These are phyloP conservation scores for Spicauda simplicius DNA, from an alignment of 2,888 invertebrate species.

Conservation along the genomic window DNA sequence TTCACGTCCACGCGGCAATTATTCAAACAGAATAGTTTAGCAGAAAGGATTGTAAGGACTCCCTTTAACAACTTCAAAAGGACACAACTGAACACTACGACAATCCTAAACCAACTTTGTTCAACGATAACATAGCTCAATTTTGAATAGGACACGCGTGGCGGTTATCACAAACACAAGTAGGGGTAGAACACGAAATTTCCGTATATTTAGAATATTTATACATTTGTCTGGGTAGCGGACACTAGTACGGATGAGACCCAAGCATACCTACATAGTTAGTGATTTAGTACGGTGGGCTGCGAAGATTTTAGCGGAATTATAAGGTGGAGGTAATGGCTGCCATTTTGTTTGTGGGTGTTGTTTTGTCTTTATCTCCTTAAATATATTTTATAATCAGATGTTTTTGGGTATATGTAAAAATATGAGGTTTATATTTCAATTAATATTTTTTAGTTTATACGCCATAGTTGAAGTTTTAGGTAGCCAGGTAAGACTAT, in stretches of 20 bases:
- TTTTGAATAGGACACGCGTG: slow-evolving; percentile 38
- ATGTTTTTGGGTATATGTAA: too few species aligned
- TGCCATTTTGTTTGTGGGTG: slow-evolving; percentile 63
- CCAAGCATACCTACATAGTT: slow-evolving; percentile 67
- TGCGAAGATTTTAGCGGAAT: slow-evolving; percentile 76
- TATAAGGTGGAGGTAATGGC: slow-evolving; percentile 63
- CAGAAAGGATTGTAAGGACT: slow-evolving; percentile 83
- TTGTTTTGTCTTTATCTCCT: background rate
- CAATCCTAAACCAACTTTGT: slow-evolving; percentile 44
- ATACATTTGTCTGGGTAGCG: slow-evolving; percentile 75
- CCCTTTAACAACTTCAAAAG: slow-evolving; percentile 17
- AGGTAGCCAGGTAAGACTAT: too few species aligned
- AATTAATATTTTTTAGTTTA: too few species aligned
- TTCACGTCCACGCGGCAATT: slow-evolving; percentile 85
- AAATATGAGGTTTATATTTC: too few species aligned
- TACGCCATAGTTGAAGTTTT: too few species aligned
- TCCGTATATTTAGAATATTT: slow-evolving; percentile 82
- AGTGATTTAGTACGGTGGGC: slow-evolving; percentile 77
- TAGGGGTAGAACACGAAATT: slow-evolving; percentile 57
- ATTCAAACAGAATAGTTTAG: slow-evolving; percentile 86
- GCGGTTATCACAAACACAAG: slow-evolving; percentile 36
- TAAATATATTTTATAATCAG: background rate
- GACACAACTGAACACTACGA: background rate
- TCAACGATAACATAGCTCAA: slow-evolving; percentile 22
- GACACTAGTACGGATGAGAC: slow-evolving; percentile 73